Base-by-base conservation (phyloP, 1,140 invertebrate genomes). In the Adoxophyes honmai region DNA sequence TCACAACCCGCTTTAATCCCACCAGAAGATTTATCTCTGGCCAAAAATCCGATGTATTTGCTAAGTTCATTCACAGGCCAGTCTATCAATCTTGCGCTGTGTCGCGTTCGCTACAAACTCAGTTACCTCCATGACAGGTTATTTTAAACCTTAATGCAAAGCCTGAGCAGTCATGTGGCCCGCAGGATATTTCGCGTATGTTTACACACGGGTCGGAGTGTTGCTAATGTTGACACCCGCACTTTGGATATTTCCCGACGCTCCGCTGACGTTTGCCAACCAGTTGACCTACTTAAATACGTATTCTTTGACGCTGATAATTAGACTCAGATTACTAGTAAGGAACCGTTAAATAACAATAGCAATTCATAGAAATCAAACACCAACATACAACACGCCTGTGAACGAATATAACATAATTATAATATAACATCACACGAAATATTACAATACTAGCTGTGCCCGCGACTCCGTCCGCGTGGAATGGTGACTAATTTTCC, bases 1-100 rank as follows among this genome's bases (percentile, higher is more conserved):
- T 48, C 42, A 48, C 8, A 9, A 36, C 34, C n/a, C 34, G 34
- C 10, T 13, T 48, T 48, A 48, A 48, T 33, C 42, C 42, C 21
- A 48, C 42, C 42, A 13, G 28, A 48, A 33, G 42, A 48, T 48
- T 48, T 48, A 48, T 48, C 42, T 48, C 42, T 18, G n/a, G 21
- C 42, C 42, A 48, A 48, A 48, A 48, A 48, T 48, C 42, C 42
- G 42, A 21, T 21, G 42, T 48, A 80, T 79, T 83, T 79, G 48
- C 60, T 55, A 60, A 79, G 78, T 78, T 78, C 80, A 71, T 81
- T 83, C 76, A 74, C 76, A 66, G 64, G 64, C 63, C 57, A 70
- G 70, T 74, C 74, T 72, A 83, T 83, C 80, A 83, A 81, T 83
- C 80, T 80, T 75, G 57, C 64, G 64, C 54, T 69, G 62, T 59